These are phyloP conservation scores for Chaenogobius annularis DNA, from an alignment of 2,113 vertebrate species.

Conservation along the genomic window DNA sequence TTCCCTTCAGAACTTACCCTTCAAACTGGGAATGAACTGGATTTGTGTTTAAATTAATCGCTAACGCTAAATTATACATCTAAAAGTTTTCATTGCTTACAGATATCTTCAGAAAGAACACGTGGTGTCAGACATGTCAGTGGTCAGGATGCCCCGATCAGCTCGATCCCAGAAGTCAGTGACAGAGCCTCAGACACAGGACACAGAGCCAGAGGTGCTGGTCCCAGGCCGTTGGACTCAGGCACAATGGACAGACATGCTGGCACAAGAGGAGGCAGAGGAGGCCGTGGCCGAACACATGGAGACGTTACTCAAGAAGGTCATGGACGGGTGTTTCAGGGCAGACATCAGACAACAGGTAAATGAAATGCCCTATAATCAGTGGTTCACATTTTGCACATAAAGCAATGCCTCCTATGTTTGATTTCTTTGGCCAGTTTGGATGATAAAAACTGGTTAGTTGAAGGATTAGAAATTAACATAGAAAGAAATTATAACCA, in stretches of 20 bases:
- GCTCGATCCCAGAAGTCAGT: slow-evolving; percentile 36
- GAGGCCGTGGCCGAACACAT: slow-evolving; percentile 70
- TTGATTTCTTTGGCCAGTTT: too few relatives aligned
- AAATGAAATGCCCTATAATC: slow-evolving; percentile 4
- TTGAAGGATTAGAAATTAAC: too few relatives aligned
- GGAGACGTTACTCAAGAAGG: slow-evolving; percentile 66
- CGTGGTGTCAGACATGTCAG: not conserved
- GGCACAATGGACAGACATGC: slow-evolving; percentile 70
- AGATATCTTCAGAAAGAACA: slow-evolving; percentile 11
- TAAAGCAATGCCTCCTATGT: too few relatives aligned
- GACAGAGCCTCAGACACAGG: slow-evolving; percentile 20
- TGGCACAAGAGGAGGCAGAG: slow-evolving; percentile 70
- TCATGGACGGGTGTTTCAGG: slow-evolving; percentile 65
- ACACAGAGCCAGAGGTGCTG: slow-evolving; percentile 45
- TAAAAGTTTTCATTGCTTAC: not conserved
- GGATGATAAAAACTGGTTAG: too few relatives aligned
- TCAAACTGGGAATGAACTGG: too few relatives aligned
- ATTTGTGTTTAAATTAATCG: too few relatives aligned
- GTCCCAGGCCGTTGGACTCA: slow-evolving; percentile 62
- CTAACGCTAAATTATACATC: not conserved
- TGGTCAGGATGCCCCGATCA: slow-evolving; percentile 58
- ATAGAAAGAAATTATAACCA: too few relatives aligned
- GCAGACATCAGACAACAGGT: slow-evolving; percentile 76
- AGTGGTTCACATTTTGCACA: too few relatives aligned
- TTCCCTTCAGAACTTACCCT: too few relatives aligned